phyloP scores from a whole-genome alignment of 2,888 invertebrate genomes.

The Drosophila barbarae region DNA sequence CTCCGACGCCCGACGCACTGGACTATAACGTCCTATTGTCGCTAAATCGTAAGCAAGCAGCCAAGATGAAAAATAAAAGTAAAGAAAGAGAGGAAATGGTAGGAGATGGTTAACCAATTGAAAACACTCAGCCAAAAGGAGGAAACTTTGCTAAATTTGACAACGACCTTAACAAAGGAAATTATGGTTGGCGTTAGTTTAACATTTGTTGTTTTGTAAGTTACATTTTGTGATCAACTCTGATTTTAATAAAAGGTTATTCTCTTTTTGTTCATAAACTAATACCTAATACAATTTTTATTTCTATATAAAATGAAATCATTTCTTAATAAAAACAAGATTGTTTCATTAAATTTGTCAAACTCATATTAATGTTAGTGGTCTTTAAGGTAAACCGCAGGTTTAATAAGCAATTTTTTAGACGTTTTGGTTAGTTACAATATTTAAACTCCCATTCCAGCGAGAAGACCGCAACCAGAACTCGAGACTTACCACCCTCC shows the following conservation, averaged over 20 bases:
- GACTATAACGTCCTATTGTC: constrained; percentile 86
- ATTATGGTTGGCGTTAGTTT: neutral
- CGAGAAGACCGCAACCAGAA: neutral
- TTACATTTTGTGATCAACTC: too few relatives aligned
- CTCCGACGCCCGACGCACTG: constrained; percentile 93
- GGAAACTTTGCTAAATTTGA: neutral
- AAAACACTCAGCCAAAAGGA: constrained; percentile 1
- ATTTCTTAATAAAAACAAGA: too few relatives aligned
- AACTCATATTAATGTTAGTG: too few relatives aligned
- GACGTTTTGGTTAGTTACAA: neutral
- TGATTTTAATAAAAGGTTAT: too few relatives aligned
- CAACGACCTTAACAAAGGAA: neutral
- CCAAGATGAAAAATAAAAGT: constrained; percentile 14
- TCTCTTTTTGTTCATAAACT: too few relatives aligned
- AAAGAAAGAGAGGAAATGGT: constrained; percentile 5
- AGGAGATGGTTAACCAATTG: constrained; percentile 10
- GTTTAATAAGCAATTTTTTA: too few relatives aligned
- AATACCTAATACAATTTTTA: too few relatives aligned
- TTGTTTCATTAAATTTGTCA: too few relatives aligned
- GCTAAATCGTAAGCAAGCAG: constrained; percentile 51
- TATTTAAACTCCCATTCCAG: neutral
- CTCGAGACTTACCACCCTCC: constrained; percentile 84
- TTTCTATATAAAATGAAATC: neutral
- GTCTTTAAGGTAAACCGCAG: too few relatives aligned
- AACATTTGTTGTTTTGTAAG: neutral